Evolutionary conservation across 2,797 vertebrate genomes (phyloP).

Genomic region (Acipenser oxyrinchus): DNA sequence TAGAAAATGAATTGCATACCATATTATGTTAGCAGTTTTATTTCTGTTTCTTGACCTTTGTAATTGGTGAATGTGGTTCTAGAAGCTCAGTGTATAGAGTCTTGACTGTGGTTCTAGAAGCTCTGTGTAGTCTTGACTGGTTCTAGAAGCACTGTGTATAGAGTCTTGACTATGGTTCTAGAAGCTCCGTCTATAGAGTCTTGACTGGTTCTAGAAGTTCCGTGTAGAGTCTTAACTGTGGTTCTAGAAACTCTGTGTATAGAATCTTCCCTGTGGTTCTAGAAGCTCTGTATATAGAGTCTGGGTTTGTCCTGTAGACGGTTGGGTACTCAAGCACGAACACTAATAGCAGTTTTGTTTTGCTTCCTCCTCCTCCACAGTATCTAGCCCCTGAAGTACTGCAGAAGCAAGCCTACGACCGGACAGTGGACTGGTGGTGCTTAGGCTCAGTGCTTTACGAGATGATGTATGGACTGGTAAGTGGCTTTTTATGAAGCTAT

Average conservation of each 20-base stretch:
- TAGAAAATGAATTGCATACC: too few relatives aligned
- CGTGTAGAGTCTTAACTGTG: neutral
- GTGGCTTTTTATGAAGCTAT: constrained; percentile 16
- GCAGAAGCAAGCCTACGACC: constrained; percentile 70
- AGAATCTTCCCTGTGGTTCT: neutral
- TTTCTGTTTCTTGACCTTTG: too few relatives aligned
- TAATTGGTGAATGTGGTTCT: too few relatives aligned
- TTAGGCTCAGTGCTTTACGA: constrained; percentile 69
- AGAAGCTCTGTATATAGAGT: neutral
- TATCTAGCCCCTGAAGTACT: constrained; percentile 70
- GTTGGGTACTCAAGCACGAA: too few relatives aligned
- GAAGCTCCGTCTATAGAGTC: neutral
- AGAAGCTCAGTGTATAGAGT: too few relatives aligned
- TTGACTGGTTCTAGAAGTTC: neutral
- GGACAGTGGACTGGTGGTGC: constrained; percentile 73
- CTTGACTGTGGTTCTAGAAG: neutral
- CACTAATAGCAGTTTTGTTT: too few relatives aligned
- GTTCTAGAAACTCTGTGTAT: neutral
- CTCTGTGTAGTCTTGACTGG: too few relatives aligned
- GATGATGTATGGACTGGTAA: constrained; percentile 71
- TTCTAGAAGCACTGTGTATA: too few relatives aligned
- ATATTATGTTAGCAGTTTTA: too few relatives aligned
- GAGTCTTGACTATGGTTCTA: neutral
- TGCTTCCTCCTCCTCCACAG: constrained; percentile 29
- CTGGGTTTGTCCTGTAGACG: too few relatives aligned